Evolutionary conservation across 2,888 invertebrate species (phyloP).

Genomic region (Malthinus flaveolus): DNA sequence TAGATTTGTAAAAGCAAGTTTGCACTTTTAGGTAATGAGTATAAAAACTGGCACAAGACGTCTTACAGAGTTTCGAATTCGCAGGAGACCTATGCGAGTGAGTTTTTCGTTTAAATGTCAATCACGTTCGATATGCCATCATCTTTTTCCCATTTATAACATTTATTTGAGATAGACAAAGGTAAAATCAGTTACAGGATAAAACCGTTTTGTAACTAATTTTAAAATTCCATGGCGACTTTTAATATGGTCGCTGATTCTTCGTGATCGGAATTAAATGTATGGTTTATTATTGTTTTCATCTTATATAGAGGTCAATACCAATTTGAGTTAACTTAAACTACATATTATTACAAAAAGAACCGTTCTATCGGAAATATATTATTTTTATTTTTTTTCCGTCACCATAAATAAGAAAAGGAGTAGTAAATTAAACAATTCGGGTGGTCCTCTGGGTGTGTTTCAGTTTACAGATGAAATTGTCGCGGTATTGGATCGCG

Average conservation of each 20-base stretch:
- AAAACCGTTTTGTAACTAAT: slow-evolving; percentile 29
- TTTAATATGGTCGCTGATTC: slow-evolving; percentile 43
- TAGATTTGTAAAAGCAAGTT: slow-evolving; percentile 48
- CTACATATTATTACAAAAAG: slow-evolving; percentile 2
- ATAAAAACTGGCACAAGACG: slow-evolving; percentile 50
- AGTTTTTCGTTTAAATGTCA: slow-evolving; percentile 15
- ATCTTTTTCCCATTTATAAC: slow-evolving; percentile 10
- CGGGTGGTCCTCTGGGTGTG: slow-evolving; percentile 36
- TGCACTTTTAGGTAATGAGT: slow-evolving; percentile 50
- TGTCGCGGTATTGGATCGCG: slow-evolving; percentile 37
- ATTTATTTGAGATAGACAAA: slow-evolving; percentile 17
- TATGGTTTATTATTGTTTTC: slow-evolving; percentile 32
- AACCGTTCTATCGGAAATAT: slow-evolving; percentile 9
- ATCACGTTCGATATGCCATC: slow-evolving; percentile 11
- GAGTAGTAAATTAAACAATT: slow-evolving; percentile 12
- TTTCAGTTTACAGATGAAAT: slow-evolving; percentile 41
- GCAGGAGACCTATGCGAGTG: slow-evolving; percentile 42
- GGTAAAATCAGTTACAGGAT: slow-evolving; percentile 4
- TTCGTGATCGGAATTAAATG: slow-evolving; percentile 32
- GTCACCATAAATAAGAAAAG: not conserved
- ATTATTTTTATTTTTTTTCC: not conserved
- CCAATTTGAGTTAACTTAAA: slow-evolving; percentile 13
- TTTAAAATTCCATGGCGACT: slow-evolving; percentile 44
- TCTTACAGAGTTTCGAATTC: slow-evolving; percentile 41
- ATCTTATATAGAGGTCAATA: slow-evolving; percentile 27